Evolutionary conservation across 2,888 invertebrate species (phyloP), one percentile per base, ranked within the genome.

Genomic region (Ornithoptera priamus): DNA sequence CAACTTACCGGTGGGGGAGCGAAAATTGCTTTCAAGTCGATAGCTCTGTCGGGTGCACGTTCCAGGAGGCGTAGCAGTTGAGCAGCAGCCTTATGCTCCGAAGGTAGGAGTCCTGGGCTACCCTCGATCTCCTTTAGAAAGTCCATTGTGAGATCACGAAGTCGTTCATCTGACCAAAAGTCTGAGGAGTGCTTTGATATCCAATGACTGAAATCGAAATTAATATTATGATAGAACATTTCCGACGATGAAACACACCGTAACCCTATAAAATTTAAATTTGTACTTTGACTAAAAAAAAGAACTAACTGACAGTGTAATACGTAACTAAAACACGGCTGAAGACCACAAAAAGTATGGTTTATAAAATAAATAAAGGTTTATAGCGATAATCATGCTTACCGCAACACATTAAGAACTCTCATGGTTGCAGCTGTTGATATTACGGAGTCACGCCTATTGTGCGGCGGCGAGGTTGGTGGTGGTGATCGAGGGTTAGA

Each of bases 351-450:
- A 36, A 22, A 22, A 22, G 22, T 22, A 1, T 22, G 22, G 36
- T 36, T 5, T 36, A 36, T 36, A 36, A 7, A 8, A 36, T 36
- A 36, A 1, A 7, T 8, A 8, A 39, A 39, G 10, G 4, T 39
- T 39, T 8, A 39, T 39, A 39, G 39, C 1, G 8, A 39, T 39
- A 8, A 39, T 39, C 39, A 10, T 39, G 39, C 68, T 72, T 60
- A 94, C 94, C 94, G 94, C 62, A 98, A 92, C 2, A 98, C 97
- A 84, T 97, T 97, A 0, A 98, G 93, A 0, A 98, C 98, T 72
- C 98, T 89, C 97, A 98, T 98, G 0, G 97, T 98, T 68, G 97
- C 97, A n/a, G 98, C 98, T 7, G 97, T 97, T 60, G 97, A 97
- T 84, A 97, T 97, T 60, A 97, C 96, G 12, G 95, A 96, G 79